Conservation (phyloP, 1,140 invertebrate species). For the Apocrypta bakeri region DNA sequence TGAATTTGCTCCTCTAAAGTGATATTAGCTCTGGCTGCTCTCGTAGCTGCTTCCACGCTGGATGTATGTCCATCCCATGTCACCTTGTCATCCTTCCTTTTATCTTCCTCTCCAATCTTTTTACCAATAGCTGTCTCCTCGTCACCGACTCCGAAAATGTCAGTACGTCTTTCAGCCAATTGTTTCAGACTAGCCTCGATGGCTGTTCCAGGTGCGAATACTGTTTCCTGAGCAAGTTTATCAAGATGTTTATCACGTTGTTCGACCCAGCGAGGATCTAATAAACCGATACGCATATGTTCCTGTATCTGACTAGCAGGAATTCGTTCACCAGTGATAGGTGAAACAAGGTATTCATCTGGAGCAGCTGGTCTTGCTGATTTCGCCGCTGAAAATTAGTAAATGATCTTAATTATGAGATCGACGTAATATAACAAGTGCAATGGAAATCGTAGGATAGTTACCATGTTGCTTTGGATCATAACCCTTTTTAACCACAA, state of each 20-base stretch:
- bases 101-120: conserved; percentile 98
- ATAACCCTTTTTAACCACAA: conserved; percentile 96
- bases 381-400: conserved; percentile 71
- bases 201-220: conserved; percentile 90
- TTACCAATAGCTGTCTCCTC: conserved; percentile 99
- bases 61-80: conserved; percentile 99
- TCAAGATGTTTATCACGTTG: conserved; percentile 94
- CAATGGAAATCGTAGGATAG: too few species aligned
- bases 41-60: conserved; percentile 92
- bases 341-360: conserved; percentile 98
- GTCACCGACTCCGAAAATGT: conserved; percentile 99
- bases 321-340: conserved; percentile 98
- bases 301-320: conserved; percentile 97
- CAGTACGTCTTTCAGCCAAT: conserved; percentile 97
- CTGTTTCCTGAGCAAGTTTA: conserved; percentile 88
- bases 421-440: neutral
- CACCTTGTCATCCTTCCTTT: conserved; percentile 90
- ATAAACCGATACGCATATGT: conserved; percentile 96
- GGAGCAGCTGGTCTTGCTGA: conserved; percentile 76
- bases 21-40: conserved; percentile 95
- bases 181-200: conserved; percentile 97
- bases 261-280: conserved; percentile 99
- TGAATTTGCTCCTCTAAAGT: conserved; percentile 98
- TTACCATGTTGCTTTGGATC: conserved; percentile 92
- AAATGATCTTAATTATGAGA: too few species aligned